Base-by-base conservation (phyloP, 2,797 vertebrate genomes). In the Acrocephalus scirpaceus region DNA sequence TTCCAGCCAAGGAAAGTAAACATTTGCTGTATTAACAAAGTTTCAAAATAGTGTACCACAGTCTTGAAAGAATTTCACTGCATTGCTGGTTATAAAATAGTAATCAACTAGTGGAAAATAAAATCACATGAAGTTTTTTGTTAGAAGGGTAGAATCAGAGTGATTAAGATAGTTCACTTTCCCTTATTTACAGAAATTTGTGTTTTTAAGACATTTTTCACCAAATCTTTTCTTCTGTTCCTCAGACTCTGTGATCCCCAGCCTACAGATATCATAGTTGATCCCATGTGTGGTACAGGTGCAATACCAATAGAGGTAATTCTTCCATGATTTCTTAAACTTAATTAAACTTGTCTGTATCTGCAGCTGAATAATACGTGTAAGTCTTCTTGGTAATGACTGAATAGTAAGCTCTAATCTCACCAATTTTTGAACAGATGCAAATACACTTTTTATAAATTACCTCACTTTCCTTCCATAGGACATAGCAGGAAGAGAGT, bases 281-380 rank as follows among this genome's bases (percentile, higher is more conserved):
- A 99, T 98, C 99, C 99, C 30, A 99, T 99, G 99, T 99, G 99
- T 95, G 99, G 99, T 72, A 99, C 98, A 23, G 99, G 99, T 94
- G 99, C 99, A 4, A 99, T 99, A 97, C 99, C 99, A 40, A 97
- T 99, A 96, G 99, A 99, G 99, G 99, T 99, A 97, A 98, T 97
- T 80, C 42, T 91, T 76, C 34, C 15, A n/a, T 66, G 44, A n/a
- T 66, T 81, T 89, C 83, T 58, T 86, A 27, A 89, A 48, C 27
- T 75, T 81, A 11, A 40, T 23, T 48, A 32, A 79, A 62, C 25
- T 48, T 32, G 27, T n/a, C 32, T n/a, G 13, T 70, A 54, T 73
- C 69, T 77, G 20, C 45, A 80, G 3, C 42, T 64, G 61, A 81
- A 10, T 53, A 50, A 19, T 15, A 15, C 0, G 0, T n/a, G 9